Percentiles rank a stretch among this genome's conserved stretches.
phyloP scores from a whole-genome alignment of 2,797 vertebrate species.

The Apodemus agrarius region DNA sequence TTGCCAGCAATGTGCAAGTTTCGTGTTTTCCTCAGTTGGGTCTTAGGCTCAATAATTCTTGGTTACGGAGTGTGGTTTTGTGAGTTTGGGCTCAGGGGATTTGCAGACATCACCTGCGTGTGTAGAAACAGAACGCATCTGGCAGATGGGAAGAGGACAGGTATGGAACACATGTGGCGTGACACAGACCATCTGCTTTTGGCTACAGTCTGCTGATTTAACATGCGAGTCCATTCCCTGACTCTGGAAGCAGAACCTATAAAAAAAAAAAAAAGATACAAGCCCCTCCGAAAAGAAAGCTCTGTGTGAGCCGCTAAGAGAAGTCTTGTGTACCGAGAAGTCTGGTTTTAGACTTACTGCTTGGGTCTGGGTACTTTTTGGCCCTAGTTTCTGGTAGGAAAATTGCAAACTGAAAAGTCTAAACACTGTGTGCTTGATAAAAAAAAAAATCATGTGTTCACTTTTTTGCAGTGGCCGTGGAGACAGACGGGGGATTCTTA shows the following conservation, averaged over 20 bases:
- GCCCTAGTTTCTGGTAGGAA: constrained; percentile 77
- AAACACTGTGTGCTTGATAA: constrained; percentile 73
- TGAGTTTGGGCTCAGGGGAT: constrained; percentile 61
- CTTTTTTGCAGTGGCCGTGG: constrained; percentile 82
- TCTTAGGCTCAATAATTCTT: not conserved
- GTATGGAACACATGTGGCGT: constrained; percentile 83
- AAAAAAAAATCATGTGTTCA: constrained; percentile 81
- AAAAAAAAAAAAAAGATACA: not conserved
- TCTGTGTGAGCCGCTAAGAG: not conserved
- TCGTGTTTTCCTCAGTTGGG: constrained; percentile 5
- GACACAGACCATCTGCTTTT: constrained; percentile 87
- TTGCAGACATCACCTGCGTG: constrained; percentile 58
- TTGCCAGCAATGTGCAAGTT: constrained; percentile 18
- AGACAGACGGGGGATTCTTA: constrained; percentile 79
- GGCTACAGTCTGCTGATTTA: constrained; percentile 86
- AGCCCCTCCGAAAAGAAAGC: constrained; percentile 80
- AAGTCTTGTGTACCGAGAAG: constrained; percentile 37
- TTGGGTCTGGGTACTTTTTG: constrained; percentile 73
- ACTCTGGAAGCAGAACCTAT: constrained; percentile 85
- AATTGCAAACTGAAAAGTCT: constrained; percentile 81
- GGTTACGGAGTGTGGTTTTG: constrained; percentile 17
- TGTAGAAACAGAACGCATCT: constrained; percentile 67
- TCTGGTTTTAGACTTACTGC: constrained; percentile 39
- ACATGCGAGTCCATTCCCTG: constrained; percentile 87
- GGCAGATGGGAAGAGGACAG: constrained; percentile 57